phyloP scores from a whole-genome alignment of 1,140 invertebrate genomes.

The Orchesella cincta region DNA sequence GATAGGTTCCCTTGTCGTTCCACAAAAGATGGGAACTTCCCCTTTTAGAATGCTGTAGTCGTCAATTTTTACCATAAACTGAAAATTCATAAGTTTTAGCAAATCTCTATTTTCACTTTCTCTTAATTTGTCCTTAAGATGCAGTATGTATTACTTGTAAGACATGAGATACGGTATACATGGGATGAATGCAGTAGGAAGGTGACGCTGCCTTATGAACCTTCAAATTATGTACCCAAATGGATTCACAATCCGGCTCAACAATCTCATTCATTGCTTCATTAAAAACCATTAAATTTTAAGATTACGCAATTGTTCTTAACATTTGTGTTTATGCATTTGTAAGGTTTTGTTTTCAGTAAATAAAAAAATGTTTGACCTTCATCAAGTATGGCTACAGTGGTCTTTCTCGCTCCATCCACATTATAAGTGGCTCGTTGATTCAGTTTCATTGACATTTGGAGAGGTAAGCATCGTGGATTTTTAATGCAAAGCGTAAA shows the following conservation, averaged over 20 bases:
- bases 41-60: conserved; percentile 9
- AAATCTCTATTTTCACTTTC: not conserved
- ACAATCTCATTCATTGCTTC: not conserved
- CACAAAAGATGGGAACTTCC: not conserved
- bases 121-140: not conserved
- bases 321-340: no score
- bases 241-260: not conserved
- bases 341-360: no score
- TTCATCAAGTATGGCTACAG: not conserved
- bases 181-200: conserved; percentile 3
- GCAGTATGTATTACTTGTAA: conserved; percentile 27
- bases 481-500: conserved; percentile 5
- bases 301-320: no score
- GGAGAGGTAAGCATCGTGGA: not conserved
- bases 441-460: not conserved
- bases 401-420: conserved; percentile 23
- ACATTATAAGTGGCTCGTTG: conserved; percentile 8
- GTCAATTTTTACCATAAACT: conserved; percentile 23
- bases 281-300: no score
- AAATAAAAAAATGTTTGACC: no score
- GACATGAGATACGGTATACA: conserved; percentile 8
- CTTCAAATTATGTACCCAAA: not conserved
- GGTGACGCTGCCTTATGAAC: conserved; percentile 9
- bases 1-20: not conserved
- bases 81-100: not conserved